These are phyloP conservation scores for Eupeodes latifasciatus DNA, from an alignment of 2,888 invertebrate genomes.

Conservation along the genomic window DNA sequence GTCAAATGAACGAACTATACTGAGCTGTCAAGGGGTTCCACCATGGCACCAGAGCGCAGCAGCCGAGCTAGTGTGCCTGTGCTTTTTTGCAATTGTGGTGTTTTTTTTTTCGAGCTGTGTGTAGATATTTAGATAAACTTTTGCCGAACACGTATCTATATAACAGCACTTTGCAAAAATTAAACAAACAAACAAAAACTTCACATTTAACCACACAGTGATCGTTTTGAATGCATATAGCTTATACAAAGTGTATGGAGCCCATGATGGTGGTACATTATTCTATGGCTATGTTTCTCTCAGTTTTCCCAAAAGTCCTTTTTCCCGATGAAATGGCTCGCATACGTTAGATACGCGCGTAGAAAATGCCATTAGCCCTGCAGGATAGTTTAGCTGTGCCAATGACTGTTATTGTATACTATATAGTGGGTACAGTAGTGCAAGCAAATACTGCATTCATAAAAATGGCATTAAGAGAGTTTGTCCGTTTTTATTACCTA, in stretches of 20 bases:
- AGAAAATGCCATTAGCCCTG: slow-evolving; percentile 23
- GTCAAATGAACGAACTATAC: slow-evolving; percentile 48
- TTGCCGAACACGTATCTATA: slow-evolving; percentile 7
- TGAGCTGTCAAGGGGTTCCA: slow-evolving; percentile 18
- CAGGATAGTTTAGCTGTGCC: slow-evolving; percentile 5
- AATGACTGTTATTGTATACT: not conserved
- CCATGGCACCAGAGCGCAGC: not conserved
- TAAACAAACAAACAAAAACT: slow-evolving; percentile 17
- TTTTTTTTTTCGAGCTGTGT: not conserved
- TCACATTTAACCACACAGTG: slow-evolving; percentile 36
- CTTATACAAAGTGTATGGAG: slow-evolving; percentile 10
- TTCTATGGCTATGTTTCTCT: not conserved
- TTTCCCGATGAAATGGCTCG: slow-evolving; percentile 24
- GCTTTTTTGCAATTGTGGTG: not conserved
- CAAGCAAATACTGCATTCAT: slow-evolving; percentile 25
- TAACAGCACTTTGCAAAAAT: slow-evolving; percentile 36
- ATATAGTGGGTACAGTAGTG: not conserved
- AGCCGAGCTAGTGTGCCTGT: too few relatives aligned
- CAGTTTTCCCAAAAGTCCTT: slow-evolving; percentile 37
- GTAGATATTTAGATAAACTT: slow-evolving; percentile 44
- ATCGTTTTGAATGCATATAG: slow-evolving; percentile 50
- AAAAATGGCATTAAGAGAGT: slow-evolving; percentile 7
- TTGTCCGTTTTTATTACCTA: not conserved
- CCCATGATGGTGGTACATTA: not conserved
- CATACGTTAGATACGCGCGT: slow-evolving; percentile 27